Conservation (phyloP, 64 coral and sea anemone genomes). For the Porites australiensis region DNA sequence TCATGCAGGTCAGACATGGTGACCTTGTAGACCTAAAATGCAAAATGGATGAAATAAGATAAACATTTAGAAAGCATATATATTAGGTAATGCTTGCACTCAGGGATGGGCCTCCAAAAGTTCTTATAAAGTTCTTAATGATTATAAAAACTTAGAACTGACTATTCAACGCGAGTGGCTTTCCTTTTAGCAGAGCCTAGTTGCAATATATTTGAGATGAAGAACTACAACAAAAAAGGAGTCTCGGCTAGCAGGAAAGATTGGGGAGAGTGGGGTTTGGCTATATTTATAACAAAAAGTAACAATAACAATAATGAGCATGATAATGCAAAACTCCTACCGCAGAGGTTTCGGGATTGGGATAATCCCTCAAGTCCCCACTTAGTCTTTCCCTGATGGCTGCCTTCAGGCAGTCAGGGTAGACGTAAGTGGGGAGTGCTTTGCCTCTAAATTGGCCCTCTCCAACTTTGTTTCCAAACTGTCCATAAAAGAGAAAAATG, state of each 20-base stretch:
- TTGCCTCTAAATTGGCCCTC: slow-evolving; percentile 7
- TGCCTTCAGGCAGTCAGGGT: background rate
- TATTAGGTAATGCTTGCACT: background rate
- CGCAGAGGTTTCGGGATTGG: background rate
- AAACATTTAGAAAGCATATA: background rate
- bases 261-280: background rate
- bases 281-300: background rate
- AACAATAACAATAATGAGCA: background rate
- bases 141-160: background rate
- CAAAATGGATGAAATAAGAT: background rate
- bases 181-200: background rate
- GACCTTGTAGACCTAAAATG: background rate
- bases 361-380: slow-evolving; percentile 15
- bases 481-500: background rate
- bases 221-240: background rate
- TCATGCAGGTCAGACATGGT: no score
- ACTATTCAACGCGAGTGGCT: slow-evolving; percentile 5
- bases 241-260: background rate
- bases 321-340: slow-evolving; percentile 2
- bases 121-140: background rate
- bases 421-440: background rate
- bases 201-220: slow-evolving; percentile 14
- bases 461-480: background rate
- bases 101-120: background rate
- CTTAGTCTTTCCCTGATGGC: slow-evolving; percentile 5